Evolutionary conservation across 2,113 vertebrate genomes (phyloP).

Genomic region (Mesitornis unicolor): DNA sequence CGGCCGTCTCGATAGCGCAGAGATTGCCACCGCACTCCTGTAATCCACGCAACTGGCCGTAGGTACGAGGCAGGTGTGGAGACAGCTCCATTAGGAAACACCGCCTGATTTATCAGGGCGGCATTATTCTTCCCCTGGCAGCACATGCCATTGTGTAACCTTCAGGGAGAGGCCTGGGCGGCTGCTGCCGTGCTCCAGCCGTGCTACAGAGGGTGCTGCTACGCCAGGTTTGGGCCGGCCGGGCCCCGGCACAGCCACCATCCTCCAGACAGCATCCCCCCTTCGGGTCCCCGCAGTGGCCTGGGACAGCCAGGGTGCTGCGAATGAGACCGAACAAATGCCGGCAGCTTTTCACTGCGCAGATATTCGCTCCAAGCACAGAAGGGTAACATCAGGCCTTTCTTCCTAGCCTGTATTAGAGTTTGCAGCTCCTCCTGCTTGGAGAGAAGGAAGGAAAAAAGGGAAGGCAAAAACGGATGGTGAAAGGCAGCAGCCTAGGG

Average conservation of each 20-base stretch:
- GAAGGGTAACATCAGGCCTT: no score
- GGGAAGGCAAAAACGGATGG: rapidly evolving
- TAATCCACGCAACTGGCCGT: neutral
- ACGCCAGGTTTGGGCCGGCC: neutral
- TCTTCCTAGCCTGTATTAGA: neutral
- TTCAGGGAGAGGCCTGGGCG: neutral
- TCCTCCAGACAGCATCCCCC: no score
- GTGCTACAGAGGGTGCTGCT: slow-evolving; percentile 21
- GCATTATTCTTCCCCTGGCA: neutral
- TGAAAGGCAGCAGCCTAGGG: neutral
- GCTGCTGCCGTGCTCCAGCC: neutral
- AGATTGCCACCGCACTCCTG: neutral
- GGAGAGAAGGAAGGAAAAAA: neutral
- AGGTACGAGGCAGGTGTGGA: neutral
- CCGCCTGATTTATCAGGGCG: neutral
- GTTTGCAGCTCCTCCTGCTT: neutral
- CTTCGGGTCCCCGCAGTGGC: rapidly evolving
- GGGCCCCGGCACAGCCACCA: neutral
- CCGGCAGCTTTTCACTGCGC: no score
- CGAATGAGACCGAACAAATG: no score
- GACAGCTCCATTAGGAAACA: neutral
- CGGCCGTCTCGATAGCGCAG: neutral
- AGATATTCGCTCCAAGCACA: rapidly evolving
- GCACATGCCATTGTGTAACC: neutral
- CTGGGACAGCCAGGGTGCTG: rapidly evolving